A percentile compares a stretch with the other conserved stretches of the same genome.
These are phyloP conservation scores for Lamproptera curius DNA, from an alignment of 2,888 invertebrate genomes.

Conservation along the genomic window DNA sequence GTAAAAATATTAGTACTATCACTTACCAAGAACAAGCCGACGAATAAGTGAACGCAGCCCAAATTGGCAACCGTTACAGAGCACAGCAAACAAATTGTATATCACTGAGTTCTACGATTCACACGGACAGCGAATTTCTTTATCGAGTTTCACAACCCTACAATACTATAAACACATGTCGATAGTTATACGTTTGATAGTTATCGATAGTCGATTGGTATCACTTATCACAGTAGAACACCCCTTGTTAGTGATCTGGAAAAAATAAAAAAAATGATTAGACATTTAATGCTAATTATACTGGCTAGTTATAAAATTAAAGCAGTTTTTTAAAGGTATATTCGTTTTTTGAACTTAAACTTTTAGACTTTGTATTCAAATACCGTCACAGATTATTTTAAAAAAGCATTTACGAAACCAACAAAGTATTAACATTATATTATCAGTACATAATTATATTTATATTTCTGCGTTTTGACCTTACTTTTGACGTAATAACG, in stretches of 20 bases:
- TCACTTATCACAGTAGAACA: slow-evolving; percentile 34
- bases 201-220: slow-evolving; percentile 24
- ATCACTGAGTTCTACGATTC: slow-evolving; percentile 24
- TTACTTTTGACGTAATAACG: no score
- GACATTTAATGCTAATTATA: background rate
- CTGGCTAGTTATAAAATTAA: background rate
- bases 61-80: slow-evolving; percentile 37
- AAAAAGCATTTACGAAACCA: background rate
- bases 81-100: slow-evolving; percentile 42
- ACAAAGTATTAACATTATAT: background rate
- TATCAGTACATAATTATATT: background rate
- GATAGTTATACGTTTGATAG: slow-evolving; percentile 25
- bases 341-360: background rate
- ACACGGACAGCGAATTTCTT: slow-evolving; percentile 12
- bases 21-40: slow-evolving; percentile 58
- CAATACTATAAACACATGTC: slow-evolving; percentile 16
- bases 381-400: no score
- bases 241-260: slow-evolving; percentile 46
- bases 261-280: slow-evolving; percentile 31
- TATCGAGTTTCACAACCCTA: slow-evolving; percentile 25
- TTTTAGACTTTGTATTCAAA: no score
- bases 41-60: slow-evolving; percentile 40
- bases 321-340: background rate
- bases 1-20: no score
- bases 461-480: no score